Conservation (phyloP, 2,888 invertebrate genomes). For the Pollenia griseotomentosa region DNA sequence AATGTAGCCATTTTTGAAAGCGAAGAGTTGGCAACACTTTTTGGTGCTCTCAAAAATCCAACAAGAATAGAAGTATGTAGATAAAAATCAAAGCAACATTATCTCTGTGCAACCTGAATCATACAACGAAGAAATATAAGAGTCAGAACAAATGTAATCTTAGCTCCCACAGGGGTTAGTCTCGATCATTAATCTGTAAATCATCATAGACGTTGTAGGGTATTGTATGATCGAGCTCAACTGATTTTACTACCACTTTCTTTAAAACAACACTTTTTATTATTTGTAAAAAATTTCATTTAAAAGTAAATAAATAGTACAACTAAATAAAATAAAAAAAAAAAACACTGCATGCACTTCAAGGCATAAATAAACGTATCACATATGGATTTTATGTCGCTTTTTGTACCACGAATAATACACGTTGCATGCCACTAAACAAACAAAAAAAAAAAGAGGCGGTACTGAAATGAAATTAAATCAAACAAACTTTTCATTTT, state of each 20-base stretch:
- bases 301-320: slow-evolving; percentile 14
- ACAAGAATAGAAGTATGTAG: too few species aligned
- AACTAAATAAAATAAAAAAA: slow-evolving; percentile 38
- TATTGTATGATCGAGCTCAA: too few species aligned
- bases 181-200: too few species aligned
- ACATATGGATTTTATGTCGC: slow-evolving; percentile 47
- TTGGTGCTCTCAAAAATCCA: too few species aligned
- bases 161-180: too few species aligned
- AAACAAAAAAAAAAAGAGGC: slow-evolving; percentile 33
- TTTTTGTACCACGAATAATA: slow-evolving; percentile 3
- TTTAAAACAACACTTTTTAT: neutral
- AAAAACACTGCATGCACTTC: slow-evolving; percentile 45
- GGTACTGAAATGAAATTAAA: slow-evolving; percentile 55
- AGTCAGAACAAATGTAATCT: too few species aligned
- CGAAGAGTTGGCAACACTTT: too few species aligned
- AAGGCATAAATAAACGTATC: neutral
- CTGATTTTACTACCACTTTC: neutral
- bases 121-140: too few species aligned
- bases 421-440: slow-evolving; percentile 53
- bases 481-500: slow-evolving; percentile 44
- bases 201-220: too few species aligned
- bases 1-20: too few species aligned
- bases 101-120: too few species aligned
- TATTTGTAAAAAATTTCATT: slow-evolving; percentile 5
- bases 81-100: too few species aligned